Evolutionary conservation across 2,888 invertebrate species (phyloP).

Genomic region (Chorisops tibialis): DNA sequence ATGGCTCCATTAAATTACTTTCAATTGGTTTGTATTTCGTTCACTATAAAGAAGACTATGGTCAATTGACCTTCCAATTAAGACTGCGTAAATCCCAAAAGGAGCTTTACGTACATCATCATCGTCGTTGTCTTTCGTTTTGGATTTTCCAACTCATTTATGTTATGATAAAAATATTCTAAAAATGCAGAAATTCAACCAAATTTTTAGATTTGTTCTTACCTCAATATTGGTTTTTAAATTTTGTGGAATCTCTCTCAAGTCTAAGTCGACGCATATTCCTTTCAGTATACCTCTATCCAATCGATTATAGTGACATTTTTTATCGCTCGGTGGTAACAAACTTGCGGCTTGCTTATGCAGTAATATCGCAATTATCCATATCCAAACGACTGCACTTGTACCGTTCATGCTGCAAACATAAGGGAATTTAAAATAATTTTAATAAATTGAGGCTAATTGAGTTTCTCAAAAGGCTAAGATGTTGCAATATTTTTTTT

Average conservation of each 20-base stretch:
- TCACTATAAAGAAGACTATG: conserved; percentile 11
- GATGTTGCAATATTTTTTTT: no score
- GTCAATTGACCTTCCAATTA: conserved; percentile 34
- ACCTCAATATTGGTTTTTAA: conserved; percentile 49
- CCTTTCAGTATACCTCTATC: conserved; percentile 44
- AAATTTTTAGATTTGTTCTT: conserved; percentile 33
- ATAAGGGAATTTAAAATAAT: not conserved
- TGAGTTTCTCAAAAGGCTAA: no score
- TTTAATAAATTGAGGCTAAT: not conserved
- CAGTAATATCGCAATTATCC: not conserved
- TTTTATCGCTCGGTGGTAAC: conserved; percentile 40
- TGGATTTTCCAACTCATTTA: no score
- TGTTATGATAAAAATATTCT: no score
- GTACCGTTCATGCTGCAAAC: conserved; percentile 27
- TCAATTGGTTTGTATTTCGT: conserved; percentile 29
- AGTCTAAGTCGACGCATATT: conserved; percentile 46
- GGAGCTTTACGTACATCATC: no score
- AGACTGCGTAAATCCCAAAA: not conserved
- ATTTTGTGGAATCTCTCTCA: conserved; percentile 49
- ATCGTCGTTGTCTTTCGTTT: no score
- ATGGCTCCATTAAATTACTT: conserved; percentile 21
- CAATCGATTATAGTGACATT: conserved; percentile 45
- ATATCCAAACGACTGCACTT: conserved; percentile 39
- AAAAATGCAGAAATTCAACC: not conserved
- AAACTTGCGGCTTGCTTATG: not conserved